Conservation (phyloP, 2,888 invertebrate species). For the Sialis fuliginosa region DNA sequence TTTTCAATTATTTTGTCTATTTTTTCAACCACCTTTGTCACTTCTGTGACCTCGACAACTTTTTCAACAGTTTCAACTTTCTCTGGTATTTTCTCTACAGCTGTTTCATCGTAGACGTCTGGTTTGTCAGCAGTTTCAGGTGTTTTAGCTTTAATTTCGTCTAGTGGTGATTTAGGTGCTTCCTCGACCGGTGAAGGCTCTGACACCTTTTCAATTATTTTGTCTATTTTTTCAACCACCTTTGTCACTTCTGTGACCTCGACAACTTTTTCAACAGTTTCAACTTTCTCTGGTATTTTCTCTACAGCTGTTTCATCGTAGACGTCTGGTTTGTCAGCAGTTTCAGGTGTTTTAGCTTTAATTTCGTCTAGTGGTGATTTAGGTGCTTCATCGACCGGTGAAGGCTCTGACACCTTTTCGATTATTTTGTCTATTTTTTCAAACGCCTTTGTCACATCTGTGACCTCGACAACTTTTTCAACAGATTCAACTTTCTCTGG, state of each 20-base stretch:
- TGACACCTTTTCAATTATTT: background rate
- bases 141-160: no score
- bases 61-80: conserved; percentile 9
- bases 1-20: background rate
- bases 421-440: no score
- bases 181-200: background rate
- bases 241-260: background rate
- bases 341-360: background rate
- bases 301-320: background rate
- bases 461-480: no score
- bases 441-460: no score
- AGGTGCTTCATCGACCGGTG: background rate
- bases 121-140: conserved; percentile 2
- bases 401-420: no score
- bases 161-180: background rate
- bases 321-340: background rate
- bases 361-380: background rate
- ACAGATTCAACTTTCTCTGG: no score
- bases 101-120: background rate
- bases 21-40: background rate
- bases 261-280: background rate
- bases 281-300: background rate
- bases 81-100: background rate
- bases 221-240: no score
- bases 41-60: conserved; percentile 5